Evolutionary conservation across 2,113 vertebrate species (phyloP).

Genomic region (Fulmarus glacialis): DNA sequence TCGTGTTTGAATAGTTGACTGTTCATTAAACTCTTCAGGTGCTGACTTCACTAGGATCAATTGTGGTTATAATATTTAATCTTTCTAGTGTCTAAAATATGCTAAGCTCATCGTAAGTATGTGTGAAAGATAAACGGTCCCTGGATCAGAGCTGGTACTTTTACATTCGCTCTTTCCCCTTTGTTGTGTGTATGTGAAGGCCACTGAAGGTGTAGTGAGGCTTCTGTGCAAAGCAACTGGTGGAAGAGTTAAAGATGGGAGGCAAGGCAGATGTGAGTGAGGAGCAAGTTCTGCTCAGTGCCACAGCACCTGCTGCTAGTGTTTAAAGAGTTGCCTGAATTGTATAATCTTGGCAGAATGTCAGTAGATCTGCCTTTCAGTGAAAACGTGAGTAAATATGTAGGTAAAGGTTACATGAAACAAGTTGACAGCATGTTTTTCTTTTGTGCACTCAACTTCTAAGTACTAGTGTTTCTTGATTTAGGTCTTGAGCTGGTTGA

Average conservation of each 20-base stretch:
- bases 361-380: background rate
- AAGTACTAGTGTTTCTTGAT: background rate
- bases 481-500: background rate
- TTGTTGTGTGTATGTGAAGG: background rate
- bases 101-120: accelerated
- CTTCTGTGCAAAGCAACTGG: background rate
- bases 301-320: accelerated
- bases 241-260: background rate
- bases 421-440: background rate
- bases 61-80: background rate
- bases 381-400: background rate
- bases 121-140: background rate
- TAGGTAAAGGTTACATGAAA: background rate
- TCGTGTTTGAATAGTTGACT: background rate
- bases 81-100: background rate
- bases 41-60: background rate
- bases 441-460: background rate
- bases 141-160: background rate
- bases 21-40: background rate
- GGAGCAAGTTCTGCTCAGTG: background rate
- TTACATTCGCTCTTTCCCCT: background rate
- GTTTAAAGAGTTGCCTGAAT: background rate
- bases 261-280: background rate
- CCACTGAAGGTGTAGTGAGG: background rate
- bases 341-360: background rate